Base-by-base conservation (phyloP, 1,140 invertebrate species). In the Drosophila pseudoobscura region DNA sequence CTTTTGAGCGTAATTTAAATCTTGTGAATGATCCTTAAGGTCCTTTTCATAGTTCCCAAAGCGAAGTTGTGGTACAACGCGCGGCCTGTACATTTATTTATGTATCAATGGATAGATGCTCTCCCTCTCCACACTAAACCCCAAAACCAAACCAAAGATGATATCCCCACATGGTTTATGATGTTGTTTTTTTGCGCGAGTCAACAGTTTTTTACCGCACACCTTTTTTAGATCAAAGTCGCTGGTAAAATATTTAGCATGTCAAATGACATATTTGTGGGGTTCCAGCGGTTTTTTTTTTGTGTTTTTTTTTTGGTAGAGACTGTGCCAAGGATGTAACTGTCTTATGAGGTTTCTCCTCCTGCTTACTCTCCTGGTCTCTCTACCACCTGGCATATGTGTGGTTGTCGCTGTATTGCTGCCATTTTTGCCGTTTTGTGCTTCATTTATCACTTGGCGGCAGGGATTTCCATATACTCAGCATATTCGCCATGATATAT, bases 231-330 rank as follows among this genome's bases (percentile, higher is more conserved):
- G 26, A 41, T 68, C 53, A 56, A 74, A 71, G 51, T 65, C 63
- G 62, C 49, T 22, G 72, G 75, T 60, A 55, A 90, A 90, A 90
- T 90, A 90, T 90, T 90, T 88, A 71, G 73, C 82, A 83, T 83
- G 88, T 90, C 88, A 90, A 90, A 71, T 80, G 78, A 79, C 88
- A 90, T 90, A 90, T 90, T 90, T 90, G 74, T 76, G 49, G 46
- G 43, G 53, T 71, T 49, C 47, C 43, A 26, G 17, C 31, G 24
- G 17, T 39, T 46, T 17, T 57, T 68, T 68, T 68, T 66, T 49
- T 56, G 44, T 17, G 7, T 49, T 4, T 71, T 60, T 64, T 65
- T 69, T 35, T 8, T 15, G 26, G 31, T 20, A 57, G 60, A 49
- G 56, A 60, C 52, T 75, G 68, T 54, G 65, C 53, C 71, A 59